These are phyloP conservation scores for Meloidogyne exigua DNA, from an alignment of 1,140 invertebrate species.

Conservation along the genomic window DNA sequence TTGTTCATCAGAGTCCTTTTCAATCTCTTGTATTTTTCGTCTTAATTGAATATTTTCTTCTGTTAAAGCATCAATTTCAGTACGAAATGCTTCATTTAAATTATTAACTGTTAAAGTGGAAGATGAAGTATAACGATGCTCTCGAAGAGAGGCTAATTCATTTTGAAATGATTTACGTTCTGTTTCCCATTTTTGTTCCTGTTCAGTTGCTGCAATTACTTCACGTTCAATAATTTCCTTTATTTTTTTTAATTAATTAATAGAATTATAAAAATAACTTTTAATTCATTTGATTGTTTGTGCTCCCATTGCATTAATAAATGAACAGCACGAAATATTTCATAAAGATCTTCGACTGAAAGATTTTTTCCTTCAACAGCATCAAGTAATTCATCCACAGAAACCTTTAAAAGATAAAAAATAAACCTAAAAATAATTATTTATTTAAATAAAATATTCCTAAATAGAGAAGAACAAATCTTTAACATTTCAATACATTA, in stretches of 20 bases:
- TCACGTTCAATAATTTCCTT: conserved; percentile 53
- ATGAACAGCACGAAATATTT: conserved; percentile 45
- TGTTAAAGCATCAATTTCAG: conserved; percentile 60
- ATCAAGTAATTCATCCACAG: conserved; percentile 35
- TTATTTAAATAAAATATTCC: not conserved
- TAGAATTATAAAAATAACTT: not conserved
- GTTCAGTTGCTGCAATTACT: conserved; percentile 54
- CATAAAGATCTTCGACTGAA: conserved; percentile 7
- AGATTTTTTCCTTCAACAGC: conserved; percentile 25
- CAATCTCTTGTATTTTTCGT: conserved; percentile 49
- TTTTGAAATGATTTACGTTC: conserved; percentile 51
- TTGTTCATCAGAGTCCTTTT: conserved; percentile 56
- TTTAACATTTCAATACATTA: not conserved
- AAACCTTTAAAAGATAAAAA: conserved; percentile 42
- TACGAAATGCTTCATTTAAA: conserved; percentile 48
- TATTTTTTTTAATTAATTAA: not conserved
- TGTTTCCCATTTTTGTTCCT: conserved; percentile 59
- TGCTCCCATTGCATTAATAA: conserved; percentile 62
- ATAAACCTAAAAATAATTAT: conserved; percentile 28
- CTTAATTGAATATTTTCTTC: conserved; percentile 57
- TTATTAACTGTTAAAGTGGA: conserved; percentile 49
- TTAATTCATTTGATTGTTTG: conserved; percentile 59
- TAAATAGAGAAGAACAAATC: not conserved
- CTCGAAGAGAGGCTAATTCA: conserved; percentile 50
- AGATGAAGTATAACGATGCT: conserved; percentile 52